Evolutionary conservation across 2,797 vertebrate species (phyloP), one percentile per base, ranked within the genome.

Genomic region (Parotocinclus haroldoi): DNA sequence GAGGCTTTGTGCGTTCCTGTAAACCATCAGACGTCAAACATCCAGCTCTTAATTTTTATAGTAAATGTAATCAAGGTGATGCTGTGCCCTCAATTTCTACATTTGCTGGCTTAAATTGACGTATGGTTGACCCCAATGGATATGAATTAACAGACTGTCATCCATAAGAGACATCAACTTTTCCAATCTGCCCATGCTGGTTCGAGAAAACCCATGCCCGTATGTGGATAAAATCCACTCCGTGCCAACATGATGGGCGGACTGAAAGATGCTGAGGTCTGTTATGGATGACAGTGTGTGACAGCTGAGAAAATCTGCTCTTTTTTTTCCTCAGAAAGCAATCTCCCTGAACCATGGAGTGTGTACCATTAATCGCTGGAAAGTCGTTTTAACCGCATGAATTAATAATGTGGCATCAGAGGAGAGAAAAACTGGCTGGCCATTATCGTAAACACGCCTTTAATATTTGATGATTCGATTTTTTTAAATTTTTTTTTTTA

Each of bases 341-440:
- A 82, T 83, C 57, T 83, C 58, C 79, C 73, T 77, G 78, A 80
- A 73, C 83, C 78, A 74, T 73, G 83, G 78, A 79, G 85, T 78
- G 84, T 84, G 84, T 88, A 48, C 88, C 89, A 89, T 91, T 92
- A 91, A 91, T 90, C 88, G 79, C 82, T 85, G 89, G 87, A 91
- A 91, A 92, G 89, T 90, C 87, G 88, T 90, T 92, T 91, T 91
- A 91, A 92, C 89, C 83, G 83, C 85, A 91, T 92, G 89, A 91
- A 92, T 91, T 90, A 91, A 89, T 91, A 91, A 92, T 92, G 89
- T 36, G 83, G 86, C 80, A 84, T 86, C 74, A 80, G 79, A 85
- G 81, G 82, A 84, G 82, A 83, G 83, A 88, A 85, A 84, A 87
- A 86, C 80, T 79, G 84, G 85, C 83, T 90, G 83, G 79, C 89